phyloP scores from a whole-genome alignment of 2,888 invertebrate genomes.

The Trichopria drosophilae region DNA sequence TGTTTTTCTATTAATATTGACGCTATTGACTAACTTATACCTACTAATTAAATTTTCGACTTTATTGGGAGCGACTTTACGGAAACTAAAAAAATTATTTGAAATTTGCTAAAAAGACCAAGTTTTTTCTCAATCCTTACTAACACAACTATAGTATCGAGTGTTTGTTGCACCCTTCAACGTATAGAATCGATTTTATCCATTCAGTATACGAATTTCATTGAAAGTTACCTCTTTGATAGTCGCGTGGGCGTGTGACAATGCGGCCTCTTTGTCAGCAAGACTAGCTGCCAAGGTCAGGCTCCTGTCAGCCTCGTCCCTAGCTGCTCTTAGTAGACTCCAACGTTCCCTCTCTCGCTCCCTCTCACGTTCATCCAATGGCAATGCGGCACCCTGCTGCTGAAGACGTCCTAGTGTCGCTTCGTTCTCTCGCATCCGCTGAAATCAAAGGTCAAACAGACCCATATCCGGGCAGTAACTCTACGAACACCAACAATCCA shows the following conservation, averaged over 20 bases:
- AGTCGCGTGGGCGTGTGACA: constrained; percentile 83
- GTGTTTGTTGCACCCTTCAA: too few relatives aligned
- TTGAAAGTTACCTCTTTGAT: constrained; percentile 70
- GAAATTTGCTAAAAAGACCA: too few relatives aligned
- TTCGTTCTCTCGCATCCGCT: constrained; percentile 81
- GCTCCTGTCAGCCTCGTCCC: constrained; percentile 88
- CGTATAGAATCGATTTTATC: too few relatives aligned
- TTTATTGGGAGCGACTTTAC: too few relatives aligned
- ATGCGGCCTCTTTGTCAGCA: constrained; percentile 82
- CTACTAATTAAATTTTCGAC: too few relatives aligned
- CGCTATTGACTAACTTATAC: too few relatives aligned
- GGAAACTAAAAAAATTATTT: too few relatives aligned
- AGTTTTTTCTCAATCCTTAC: too few relatives aligned
- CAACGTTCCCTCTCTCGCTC: constrained; percentile 88
- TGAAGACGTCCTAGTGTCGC: constrained; percentile 78
- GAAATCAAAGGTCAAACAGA: constrained; percentile 55
- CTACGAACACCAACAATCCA: constrained; percentile 48
- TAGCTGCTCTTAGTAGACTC: constrained; percentile 82
- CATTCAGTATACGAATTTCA: background rate
- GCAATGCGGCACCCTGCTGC: constrained; percentile 85
- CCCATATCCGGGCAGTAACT: constrained; percentile 55
- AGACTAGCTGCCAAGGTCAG: constrained; percentile 84
- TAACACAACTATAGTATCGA: too few relatives aligned
- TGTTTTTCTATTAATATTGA: too few relatives aligned
- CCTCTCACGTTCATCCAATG: constrained; percentile 75